Evolutionary conservation across 2,888 invertebrate species (phyloP).

Genomic region (Argyresthia albistria): DNA sequence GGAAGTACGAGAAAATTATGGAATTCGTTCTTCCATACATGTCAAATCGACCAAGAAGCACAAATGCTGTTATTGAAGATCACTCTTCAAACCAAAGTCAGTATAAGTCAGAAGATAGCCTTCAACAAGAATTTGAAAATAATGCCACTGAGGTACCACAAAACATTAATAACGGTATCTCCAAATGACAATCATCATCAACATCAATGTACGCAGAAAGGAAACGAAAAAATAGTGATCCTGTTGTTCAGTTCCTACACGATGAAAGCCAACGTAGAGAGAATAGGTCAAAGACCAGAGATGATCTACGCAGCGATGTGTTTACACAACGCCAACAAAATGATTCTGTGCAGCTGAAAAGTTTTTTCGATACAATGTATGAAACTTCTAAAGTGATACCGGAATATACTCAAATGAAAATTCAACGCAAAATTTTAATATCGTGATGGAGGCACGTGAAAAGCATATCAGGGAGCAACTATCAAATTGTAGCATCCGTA

Average conservation of each 20-base stretch:
- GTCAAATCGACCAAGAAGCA: conserved; percentile 6
- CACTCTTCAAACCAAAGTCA: conserved; percentile 1
- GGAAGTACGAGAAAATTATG: conserved; percentile 16
- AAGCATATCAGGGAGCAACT: conserved; percentile 1
- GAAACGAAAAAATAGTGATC: conserved; percentile 3
- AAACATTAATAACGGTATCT: not conserved
- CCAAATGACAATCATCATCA: too few species aligned
- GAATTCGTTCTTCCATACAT: conserved; percentile 13
- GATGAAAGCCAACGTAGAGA: conserved; percentile 4
- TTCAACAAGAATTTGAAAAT: not conserved
- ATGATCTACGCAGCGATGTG: not conserved
- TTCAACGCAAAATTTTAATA: conserved; percentile 8
- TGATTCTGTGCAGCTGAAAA: not conserved
- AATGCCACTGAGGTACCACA: not conserved
- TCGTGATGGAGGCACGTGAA: conserved; percentile 7
- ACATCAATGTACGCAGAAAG: conserved; percentile 1
- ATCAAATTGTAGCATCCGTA: not conserved
- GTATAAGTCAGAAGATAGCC: not conserved
- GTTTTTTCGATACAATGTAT: conserved; percentile 4
- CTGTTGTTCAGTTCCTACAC: conserved; percentile 3
- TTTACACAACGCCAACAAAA: not conserved
- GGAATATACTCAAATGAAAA: conserved; percentile 6
- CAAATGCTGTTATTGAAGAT: conserved; percentile 3
- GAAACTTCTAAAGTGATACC: conserved; percentile 6
- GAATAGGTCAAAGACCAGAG: not conserved